Base-by-base conservation (phyloP, 2,113 vertebrate genomes). In the Mus spicilegus region DNA sequence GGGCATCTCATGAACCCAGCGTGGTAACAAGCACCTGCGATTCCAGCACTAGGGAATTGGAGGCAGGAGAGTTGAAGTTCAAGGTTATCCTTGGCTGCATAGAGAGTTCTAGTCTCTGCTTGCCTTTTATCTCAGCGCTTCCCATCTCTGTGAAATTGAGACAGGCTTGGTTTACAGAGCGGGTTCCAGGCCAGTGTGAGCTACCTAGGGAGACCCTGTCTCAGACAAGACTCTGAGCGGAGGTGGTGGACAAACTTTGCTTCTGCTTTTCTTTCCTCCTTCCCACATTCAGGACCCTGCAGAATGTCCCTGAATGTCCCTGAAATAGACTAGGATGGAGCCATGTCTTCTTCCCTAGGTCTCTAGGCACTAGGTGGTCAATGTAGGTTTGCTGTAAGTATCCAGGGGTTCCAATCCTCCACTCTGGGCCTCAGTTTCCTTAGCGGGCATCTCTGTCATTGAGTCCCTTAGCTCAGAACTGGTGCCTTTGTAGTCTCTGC, bases 331-430 rank as follows among this genome's bases (percentile, higher is more conserved):
- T 1, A 1, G 69, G 67, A 8, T 65, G 36, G 77, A 11, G 12
- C 36, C 26, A 1, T 56, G 26, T 49, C 2, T 46, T 46, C 85
- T 46, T 46, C 85, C 7, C 33, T 46, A 39, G 1, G 0, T 28
- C 12, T 77, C 46, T 33, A 1, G 4, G n/a, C 63, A 26, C 67
- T 4, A 4, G 46, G 16, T 87, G 61, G 24, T 82, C 94, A 19
- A 5, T 30, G 22, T 61, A 5, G 13, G 46, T 22, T 26, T 42
- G 54, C 17, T 0, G 22, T 7, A 0, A 61, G 22, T 7, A 0
- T 67, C n/a, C 63, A 5, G 69, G 10, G 19, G 11, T 9, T 2
- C 54, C 56, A 4, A 3, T 5, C 2, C 1, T 20, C 65, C 14
- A 67, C 20, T 14, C 36, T 13, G 14, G 72, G 87, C n/a, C 78